These are phyloP conservation scores for Acleris holmiana DNA, from an alignment of 2,888 invertebrate species.

Conservation along the genomic window DNA sequence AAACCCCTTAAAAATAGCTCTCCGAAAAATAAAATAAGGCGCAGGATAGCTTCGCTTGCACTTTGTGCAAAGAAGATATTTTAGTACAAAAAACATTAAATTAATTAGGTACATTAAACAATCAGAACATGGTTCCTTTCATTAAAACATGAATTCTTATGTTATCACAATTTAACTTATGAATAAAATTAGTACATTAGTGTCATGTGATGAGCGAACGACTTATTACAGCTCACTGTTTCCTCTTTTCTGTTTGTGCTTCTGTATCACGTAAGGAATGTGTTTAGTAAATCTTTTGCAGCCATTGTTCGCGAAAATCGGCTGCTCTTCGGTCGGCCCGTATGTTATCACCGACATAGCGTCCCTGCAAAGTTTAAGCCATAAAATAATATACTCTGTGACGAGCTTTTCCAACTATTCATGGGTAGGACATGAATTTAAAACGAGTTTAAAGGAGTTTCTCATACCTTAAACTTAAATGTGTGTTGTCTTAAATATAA, in stretches of 20 bases:
- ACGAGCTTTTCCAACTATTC: too few species aligned
- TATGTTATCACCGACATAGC: conserved; percentile 88
- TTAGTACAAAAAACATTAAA: neutral
- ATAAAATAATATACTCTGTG: too few species aligned
- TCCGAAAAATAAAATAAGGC: too few species aligned
- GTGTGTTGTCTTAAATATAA: too few species aligned
- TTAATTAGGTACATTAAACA: conserved; percentile 11
- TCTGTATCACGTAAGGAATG: conserved; percentile 83
- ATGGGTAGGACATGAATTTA: neutral
- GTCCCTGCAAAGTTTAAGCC: conserved; percentile 73
- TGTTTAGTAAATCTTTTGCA: conserved; percentile 95
- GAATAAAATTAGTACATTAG: conserved; percentile 27
- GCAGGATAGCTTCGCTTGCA: neutral
- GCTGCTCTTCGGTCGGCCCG: conserved; percentile 89
- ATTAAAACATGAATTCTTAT: conserved; percentile 14
- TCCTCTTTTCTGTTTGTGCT: conserved; percentile 54
- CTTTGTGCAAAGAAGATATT: neutral
- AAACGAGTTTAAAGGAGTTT: too few species aligned
- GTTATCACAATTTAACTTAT: conserved; percentile 24
- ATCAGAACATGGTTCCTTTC: conserved; percentile 5
- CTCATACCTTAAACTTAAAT: too few species aligned
- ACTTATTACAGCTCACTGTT: conserved; percentile 40
- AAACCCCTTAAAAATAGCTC: too few species aligned
- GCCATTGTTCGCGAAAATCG: conserved; percentile 92
- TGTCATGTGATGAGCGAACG: conserved; percentile 28